phyloP scores from a whole-genome alignment of 2,888 invertebrate genomes.

The Callosobruchus maculatus region DNA sequence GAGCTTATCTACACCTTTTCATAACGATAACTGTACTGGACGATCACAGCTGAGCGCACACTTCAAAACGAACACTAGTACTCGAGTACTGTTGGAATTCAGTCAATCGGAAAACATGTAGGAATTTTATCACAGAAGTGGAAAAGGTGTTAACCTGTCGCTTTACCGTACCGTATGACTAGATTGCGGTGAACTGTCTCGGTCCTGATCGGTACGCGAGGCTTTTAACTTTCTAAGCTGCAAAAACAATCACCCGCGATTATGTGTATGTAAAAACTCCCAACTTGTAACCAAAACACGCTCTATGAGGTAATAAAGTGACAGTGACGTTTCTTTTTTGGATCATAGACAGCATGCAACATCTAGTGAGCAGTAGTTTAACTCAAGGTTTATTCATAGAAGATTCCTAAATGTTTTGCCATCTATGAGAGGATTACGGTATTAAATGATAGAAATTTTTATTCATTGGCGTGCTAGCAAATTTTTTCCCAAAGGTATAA shows the following conservation, averaged over 20 bases:
- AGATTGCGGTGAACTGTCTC: not conserved
- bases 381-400: too few relatives aligned
- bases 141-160: not conserved
- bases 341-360: not conserved
- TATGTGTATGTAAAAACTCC: not conserved
- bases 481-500: too few relatives aligned
- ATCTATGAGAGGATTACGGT: too few relatives aligned
- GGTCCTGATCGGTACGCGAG: not conserved
- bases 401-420: too few relatives aligned
- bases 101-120: not conserved
- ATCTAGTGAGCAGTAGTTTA: not conserved
- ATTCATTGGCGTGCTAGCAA: too few relatives aligned
- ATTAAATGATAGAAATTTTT: too few relatives aligned
- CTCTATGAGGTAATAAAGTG: not conserved
- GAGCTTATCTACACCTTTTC: conserved; percentile 10
- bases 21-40: not conserved
- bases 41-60: not conserved
- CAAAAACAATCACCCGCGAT: not conserved
- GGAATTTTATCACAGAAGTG: not conserved
- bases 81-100: not conserved
- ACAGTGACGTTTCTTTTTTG: not conserved
- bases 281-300: not conserved
- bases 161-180: not conserved
- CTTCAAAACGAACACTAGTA: too few relatives aligned
- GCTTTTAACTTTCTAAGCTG: not conserved